phyloP scores from a whole-genome alignment of 2,888 invertebrate genomes.

The Bombylius discolor region DNA sequence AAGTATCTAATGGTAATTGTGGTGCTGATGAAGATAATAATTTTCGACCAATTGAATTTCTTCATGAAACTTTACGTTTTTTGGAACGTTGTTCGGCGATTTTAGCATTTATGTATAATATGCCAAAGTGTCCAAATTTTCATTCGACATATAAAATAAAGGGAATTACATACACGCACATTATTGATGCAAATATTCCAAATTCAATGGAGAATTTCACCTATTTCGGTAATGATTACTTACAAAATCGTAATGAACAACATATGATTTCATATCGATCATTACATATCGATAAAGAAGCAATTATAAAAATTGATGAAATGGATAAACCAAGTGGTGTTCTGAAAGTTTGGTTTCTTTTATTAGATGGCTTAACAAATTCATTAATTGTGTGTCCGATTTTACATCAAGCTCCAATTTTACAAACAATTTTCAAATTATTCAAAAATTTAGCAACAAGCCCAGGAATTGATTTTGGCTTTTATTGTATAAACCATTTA shows the following conservation, averaged over 20 bases:
- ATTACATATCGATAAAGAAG: constrained; percentile 37
- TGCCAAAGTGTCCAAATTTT: constrained; percentile 89
- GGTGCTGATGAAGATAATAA: constrained; percentile 44
- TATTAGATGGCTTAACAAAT: constrained; percentile 74
- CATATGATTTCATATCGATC: constrained; percentile 42
- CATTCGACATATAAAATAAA: constrained; percentile 77
- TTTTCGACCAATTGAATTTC: constrained; percentile 36
- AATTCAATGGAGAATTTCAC: constrained; percentile 54
- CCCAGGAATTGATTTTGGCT: constrained; percentile 79
- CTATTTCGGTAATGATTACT: constrained; percentile 49
- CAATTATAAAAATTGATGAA: constrained; percentile 36
- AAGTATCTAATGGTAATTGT: constrained; percentile 44
- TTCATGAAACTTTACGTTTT: constrained; percentile 67
- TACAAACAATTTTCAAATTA: constrained; percentile 78
- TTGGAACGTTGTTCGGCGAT: constrained; percentile 77
- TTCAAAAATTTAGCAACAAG: constrained; percentile 61
- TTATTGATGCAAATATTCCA: constrained; percentile 75
- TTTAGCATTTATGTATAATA: constrained; percentile 80
- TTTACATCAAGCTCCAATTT: constrained; percentile 72
- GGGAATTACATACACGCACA: constrained; percentile 60
- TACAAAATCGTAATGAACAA: constrained; percentile 49
- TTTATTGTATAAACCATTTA: constrained; percentile 85
- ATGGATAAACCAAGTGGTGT: constrained; percentile 72
- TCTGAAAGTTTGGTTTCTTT: constrained; percentile 78
- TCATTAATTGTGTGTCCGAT: constrained; percentile 76